phyloP scores from a whole-genome alignment of 2,888 invertebrate species.

The Pristionchus exspectatus region DNA sequence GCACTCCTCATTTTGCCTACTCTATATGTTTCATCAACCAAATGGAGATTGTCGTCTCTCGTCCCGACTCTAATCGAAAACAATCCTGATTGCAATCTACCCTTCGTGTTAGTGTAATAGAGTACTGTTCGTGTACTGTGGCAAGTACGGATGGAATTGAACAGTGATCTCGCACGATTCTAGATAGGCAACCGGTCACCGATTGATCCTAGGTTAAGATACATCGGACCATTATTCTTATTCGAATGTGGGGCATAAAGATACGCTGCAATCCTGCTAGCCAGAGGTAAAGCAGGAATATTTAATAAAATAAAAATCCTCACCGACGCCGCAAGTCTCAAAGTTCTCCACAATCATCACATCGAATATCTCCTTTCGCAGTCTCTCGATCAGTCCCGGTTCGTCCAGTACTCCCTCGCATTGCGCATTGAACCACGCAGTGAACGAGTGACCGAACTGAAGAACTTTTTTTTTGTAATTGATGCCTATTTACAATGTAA shows the following conservation, averaged over 20 bases:
- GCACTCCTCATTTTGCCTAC: too few relatives aligned
- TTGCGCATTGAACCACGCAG: conserved; percentile 13
- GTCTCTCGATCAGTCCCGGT: conserved; percentile 22
- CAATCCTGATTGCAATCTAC: neutral
- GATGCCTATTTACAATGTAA: too few relatives aligned
- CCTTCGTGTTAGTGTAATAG: neutral
- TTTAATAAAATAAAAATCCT: neutral
- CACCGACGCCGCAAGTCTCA: conserved; percentile 11
- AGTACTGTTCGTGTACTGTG: neutral
- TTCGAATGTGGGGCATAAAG: too few relatives aligned
- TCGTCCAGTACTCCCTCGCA: conserved; percentile 17
- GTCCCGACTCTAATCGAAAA: too few relatives aligned
- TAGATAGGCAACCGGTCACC: neutral
- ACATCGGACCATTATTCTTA: too few relatives aligned
- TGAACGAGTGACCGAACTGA: conserved; percentile 22
- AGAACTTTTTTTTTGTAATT: neutral
- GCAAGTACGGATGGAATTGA: neutral
- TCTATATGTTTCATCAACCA: too few relatives aligned
- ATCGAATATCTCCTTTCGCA: conserved; percentile 1
- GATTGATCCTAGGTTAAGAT: too few relatives aligned
- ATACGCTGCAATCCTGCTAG: too few relatives aligned
- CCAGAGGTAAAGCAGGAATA: too few relatives aligned
- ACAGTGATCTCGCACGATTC: neutral
- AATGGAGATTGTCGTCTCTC: too few relatives aligned
- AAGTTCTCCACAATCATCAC: conserved; percentile 15